Conservation (phyloP, 2,888 invertebrate species). For the Archips xylosteana region DNA sequence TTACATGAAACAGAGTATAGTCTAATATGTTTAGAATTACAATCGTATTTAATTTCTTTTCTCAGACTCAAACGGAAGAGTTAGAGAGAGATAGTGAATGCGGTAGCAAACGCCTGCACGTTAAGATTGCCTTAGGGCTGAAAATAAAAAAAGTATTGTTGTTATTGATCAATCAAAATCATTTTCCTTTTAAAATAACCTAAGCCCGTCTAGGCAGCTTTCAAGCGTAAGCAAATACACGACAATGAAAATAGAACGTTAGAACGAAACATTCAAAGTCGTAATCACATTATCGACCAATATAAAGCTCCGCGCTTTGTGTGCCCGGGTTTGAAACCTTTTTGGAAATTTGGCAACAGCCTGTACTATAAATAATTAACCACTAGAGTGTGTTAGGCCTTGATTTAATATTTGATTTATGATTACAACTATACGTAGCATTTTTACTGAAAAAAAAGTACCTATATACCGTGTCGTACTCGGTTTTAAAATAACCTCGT, state of each 20-base stretch:
- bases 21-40: too few species aligned
- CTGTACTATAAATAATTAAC: constrained; percentile 1
- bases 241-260: not conserved
- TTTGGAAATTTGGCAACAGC: constrained; percentile 3
- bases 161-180: too few species aligned
- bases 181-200: not conserved
- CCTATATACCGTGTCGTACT: too few species aligned
- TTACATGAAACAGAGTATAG: too few species aligned
- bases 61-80: too few species aligned
- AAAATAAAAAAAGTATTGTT: too few species aligned
- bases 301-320: not conserved
- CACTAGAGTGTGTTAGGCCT: not conserved
- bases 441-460: too few species aligned
- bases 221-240: not conserved
- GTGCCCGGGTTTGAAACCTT: not conserved
- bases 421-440: not conserved
- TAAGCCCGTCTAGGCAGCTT: not conserved
- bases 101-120: too few species aligned
- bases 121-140: too few species aligned
- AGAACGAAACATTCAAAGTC: not conserved
- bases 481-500: too few species aligned
- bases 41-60: too few species aligned
- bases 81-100: too few species aligned
- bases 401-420: not conserved
- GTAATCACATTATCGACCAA: not conserved